Conservation (phyloP, 2,113 vertebrate genomes). For the Alligator sinensis region DNA sequence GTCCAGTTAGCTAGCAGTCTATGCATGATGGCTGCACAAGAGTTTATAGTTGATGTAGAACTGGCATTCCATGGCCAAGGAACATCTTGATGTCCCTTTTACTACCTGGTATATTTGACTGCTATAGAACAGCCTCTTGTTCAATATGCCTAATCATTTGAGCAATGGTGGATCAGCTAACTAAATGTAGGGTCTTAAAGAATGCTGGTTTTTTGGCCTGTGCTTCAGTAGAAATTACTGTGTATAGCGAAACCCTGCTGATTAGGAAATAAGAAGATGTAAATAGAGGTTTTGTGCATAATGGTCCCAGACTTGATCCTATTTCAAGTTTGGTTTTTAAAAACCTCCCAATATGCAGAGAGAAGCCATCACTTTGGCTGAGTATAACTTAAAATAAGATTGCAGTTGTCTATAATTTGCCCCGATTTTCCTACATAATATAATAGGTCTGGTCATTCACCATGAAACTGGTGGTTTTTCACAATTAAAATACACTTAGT, state of each 20-base stretch:
- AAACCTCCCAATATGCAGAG: neutral
- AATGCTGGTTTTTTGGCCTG: neutral
- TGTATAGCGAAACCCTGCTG: neutral
- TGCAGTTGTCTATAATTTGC: neutral
- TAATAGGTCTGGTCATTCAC: neutral
- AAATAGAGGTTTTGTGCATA: neutral
- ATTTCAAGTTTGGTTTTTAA: neutral
- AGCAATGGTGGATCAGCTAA: neutral
- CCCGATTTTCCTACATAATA: neutral
- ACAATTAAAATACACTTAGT: constrained; percentile 27
- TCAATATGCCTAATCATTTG: neutral
- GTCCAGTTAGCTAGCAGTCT: neutral
- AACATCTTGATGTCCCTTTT: neutral
- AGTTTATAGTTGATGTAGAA: neutral
- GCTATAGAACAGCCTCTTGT: neutral
- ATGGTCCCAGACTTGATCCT: neutral
- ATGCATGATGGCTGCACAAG: neutral
- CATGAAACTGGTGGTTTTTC: constrained; percentile 45
- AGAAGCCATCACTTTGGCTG: neutral
- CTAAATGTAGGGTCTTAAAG: neutral
- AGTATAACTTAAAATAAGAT: neutral
- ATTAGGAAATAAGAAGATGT: neutral
- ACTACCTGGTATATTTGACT: neutral
- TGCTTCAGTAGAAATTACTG: neutral
- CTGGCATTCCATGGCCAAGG: neutral